Base-by-base conservation (phyloP, 2,888 invertebrate species). In the Monoplex corrugatus region DNA sequence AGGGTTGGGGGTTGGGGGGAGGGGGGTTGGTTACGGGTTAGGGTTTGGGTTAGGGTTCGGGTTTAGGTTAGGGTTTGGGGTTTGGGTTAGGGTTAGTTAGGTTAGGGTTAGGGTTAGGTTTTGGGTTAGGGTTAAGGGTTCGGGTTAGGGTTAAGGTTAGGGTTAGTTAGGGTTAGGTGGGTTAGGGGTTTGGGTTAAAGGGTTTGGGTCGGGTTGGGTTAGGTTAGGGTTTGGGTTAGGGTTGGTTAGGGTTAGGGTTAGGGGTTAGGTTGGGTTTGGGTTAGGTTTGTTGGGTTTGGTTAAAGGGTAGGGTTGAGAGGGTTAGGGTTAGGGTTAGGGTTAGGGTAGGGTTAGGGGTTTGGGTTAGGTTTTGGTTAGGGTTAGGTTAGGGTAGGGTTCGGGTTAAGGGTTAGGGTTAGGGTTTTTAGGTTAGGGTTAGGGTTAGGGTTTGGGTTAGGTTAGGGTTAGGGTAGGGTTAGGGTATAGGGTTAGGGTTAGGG, bases 311-410 rank as follows among this genome's bases (percentile, higher is more conserved):
- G n/a, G n/a, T n/a, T n/a, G n/a, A n/a, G n/a, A n/a, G n/a, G n/a
- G n/a, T n/a, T 50, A 57, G 89, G 89, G 85, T 90, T 83, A 86
- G 89, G 90, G 88, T 89, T 88, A 82, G 90, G 90, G 86, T 89
- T 88, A 85, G 87, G 89, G 72, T 87, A 40, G 32, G 87, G 86
- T 50, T 89, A 85, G 78, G 89, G 87, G 87, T 89, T 78, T 50
- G 87, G 83, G 80, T 83, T 84, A 63, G 87, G 89, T 82, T 87
- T 32, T 35, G 87, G 89, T 57, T 89, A 40, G 72, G 89, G 78
- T 87, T 89, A 85, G 89, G 90, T 90, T 85, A 87, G 89, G 89
- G 87, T 89, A 50, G 87, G 89, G 80, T 86, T 35, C 75, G 90
- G 88, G 68, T 88, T n/a, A n/a, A n/a, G n/a, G n/a, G n/a, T n/a